Conservation (phyloP, 2,797 vertebrate species). For the Lagothrix lagotricha region DNA sequence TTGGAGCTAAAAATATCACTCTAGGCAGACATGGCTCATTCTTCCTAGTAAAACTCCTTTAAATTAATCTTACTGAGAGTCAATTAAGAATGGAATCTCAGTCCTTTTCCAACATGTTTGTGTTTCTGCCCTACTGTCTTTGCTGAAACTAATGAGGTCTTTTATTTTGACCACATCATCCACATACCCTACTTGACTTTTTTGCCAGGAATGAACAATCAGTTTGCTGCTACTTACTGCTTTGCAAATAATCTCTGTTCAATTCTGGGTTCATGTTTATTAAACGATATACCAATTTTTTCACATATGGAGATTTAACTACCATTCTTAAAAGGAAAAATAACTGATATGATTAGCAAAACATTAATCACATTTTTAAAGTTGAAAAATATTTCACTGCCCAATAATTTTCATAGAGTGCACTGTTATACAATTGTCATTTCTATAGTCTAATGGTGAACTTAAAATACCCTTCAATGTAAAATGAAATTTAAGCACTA, state of each 20-base stretch:
- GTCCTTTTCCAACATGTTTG: not conserved
- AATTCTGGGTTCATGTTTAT: not conserved
- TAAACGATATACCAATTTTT: not conserved
- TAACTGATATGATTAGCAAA: not conserved
- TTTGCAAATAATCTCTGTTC: not conserved
- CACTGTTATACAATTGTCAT: not conserved
- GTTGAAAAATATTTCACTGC: not conserved
- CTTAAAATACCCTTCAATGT: slow-evolving; percentile 14
- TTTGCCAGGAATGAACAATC: not conserved
- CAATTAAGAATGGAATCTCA: not conserved
- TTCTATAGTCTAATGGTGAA: not conserved
- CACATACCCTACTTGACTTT: not conserved
- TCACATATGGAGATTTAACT: not conserved
- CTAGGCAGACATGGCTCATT: not conserved
- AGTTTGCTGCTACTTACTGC: not conserved
- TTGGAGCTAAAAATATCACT: not conserved
- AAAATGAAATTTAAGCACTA: slow-evolving; percentile 12
- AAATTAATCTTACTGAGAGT: not conserved
- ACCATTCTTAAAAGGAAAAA: not conserved
- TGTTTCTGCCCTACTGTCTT: not conserved
- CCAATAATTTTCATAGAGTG: not conserved
- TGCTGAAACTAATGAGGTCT: not conserved
- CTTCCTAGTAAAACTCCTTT: not conserved
- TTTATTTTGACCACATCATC: not conserved
- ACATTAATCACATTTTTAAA: not conserved